Evolutionary conservation across 2,113 vertebrate genomes (phyloP).

Genomic region (Elephas maximus): DNA sequence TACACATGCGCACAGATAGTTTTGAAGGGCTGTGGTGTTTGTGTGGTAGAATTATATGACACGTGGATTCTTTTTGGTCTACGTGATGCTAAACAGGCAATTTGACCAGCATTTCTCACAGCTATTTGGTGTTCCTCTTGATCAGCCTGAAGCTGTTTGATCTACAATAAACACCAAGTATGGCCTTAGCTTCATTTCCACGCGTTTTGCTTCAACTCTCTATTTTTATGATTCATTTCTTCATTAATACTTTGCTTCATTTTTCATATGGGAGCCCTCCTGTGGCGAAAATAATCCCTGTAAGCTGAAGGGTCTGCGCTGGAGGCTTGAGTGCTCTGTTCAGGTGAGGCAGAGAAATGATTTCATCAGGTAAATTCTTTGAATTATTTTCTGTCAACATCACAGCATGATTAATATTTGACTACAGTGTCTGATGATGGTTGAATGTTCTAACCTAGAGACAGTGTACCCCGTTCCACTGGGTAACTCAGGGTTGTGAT

Average conservation of each 20-base stretch:
- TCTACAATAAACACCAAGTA: background rate
- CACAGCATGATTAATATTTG: accelerated
- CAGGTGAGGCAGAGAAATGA: accelerated
- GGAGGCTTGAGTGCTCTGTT: accelerated
- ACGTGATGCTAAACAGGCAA: accelerated
- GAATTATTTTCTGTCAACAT: background rate
- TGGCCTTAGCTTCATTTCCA: accelerated
- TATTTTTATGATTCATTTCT: background rate
- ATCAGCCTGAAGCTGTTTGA: background rate
- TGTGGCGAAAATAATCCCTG: background rate
- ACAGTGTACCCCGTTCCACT: accelerated
- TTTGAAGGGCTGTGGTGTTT: background rate
- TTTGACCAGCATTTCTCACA: accelerated
- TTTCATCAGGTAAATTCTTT: background rate
- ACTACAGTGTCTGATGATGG: accelerated
- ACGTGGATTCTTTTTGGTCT: accelerated
- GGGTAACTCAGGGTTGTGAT: accelerated
- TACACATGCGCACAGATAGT: accelerated
- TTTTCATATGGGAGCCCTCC: constrained; percentile 54
- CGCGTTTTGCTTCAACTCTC: background rate
- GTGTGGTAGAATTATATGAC: background rate
- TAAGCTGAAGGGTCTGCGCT: accelerated
- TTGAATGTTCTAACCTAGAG: accelerated
- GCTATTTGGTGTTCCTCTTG: background rate
- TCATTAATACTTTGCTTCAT: background rate